Evolutionary conservation across 2,888 invertebrate genomes (phyloP).

Genomic region (Chirona hameri): DNA sequence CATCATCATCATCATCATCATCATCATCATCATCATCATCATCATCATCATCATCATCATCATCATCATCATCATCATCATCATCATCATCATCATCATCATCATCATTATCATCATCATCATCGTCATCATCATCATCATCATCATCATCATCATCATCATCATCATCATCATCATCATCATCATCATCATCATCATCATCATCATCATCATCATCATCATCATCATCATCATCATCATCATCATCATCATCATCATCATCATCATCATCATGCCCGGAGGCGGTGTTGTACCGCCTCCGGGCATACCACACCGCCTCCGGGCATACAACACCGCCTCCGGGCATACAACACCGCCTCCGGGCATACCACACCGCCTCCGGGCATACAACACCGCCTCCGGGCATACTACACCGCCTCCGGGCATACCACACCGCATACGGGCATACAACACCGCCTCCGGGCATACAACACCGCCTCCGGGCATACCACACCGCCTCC

Average conservation of each 20-base stretch:
- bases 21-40: slow-evolving; percentile 11
- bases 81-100: slow-evolving; percentile 22
- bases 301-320: no score
- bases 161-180: not conserved
- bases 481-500: no score
- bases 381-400: no score
- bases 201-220: slow-evolving; percentile 22
- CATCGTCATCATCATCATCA: not conserved
- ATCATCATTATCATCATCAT: slow-evolving; percentile 1
- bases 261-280: not conserved
- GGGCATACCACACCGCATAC: no score
- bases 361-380: no score
- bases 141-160: slow-evolving; percentile 22
- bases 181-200: slow-evolving; percentile 22
- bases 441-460: no score
- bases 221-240: slow-evolving; percentile 22
- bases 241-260: slow-evolving; percentile 22
- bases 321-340: no score
- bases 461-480: no score
- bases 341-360: no score
- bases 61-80: slow-evolving; percentile 22
- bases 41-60: slow-evolving; percentile 22
- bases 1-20: slow-evolving; percentile 22
- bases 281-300: no score
- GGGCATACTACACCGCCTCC: no score